These are phyloP conservation scores for Pedetes capensis DNA, from an alignment of 2,113 vertebrate species.

Conservation along the genomic window DNA sequence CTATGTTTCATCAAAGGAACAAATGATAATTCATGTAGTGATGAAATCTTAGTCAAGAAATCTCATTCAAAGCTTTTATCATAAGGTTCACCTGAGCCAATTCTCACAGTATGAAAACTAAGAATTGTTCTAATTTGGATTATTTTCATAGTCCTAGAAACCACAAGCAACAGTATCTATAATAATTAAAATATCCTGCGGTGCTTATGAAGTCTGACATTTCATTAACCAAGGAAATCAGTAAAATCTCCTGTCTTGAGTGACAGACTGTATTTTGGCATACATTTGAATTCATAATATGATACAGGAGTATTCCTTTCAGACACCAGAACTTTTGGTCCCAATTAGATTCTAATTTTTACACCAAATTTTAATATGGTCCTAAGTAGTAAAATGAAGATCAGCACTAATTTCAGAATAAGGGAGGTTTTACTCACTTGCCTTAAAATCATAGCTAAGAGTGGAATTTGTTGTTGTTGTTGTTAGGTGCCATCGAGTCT, in stretches of 20 bases:
- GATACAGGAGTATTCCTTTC: background rate
- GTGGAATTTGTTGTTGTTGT: too few species aligned
- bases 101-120: background rate
- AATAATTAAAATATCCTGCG: background rate
- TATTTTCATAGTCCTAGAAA: background rate
- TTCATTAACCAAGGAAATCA: background rate
- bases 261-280: background rate
- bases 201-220: background rate
- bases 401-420: background rate
- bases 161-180: background rate
- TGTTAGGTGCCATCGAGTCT: too few species aligned
- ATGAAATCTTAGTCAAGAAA: background rate
- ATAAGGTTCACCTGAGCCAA: background rate
- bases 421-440: background rate
- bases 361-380: background rate
- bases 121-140: background rate
- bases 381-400: conserved; percentile 3
- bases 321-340: background rate
- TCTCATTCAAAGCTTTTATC: background rate
- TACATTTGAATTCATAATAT: background rate
- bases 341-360: background rate
- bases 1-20: background rate
- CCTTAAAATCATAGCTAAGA: background rate
- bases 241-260: background rate
- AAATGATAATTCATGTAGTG: background rate